Conservation (phyloP, 2,888 invertebrate genomes). For the Microctonus hyperodae region DNA sequence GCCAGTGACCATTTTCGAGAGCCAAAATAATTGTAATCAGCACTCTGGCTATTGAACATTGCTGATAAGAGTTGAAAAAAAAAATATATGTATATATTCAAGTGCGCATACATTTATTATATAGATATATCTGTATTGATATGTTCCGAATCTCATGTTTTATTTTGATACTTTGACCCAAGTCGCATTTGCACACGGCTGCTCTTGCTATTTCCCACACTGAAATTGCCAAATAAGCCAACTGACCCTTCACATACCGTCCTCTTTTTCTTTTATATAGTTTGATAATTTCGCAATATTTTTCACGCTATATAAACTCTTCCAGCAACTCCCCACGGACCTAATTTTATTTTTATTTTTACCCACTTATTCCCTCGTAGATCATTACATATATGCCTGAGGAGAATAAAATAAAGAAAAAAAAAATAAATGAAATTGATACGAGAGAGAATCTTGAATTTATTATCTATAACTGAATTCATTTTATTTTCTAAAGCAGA, state of each 20-base stretch:
- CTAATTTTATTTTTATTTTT: slow-evolving; percentile 15
- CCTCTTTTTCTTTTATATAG: background rate
- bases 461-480: slow-evolving; percentile 15
- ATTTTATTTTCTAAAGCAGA: background rate
- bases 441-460: slow-evolving; percentile 2
- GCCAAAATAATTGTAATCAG: slow-evolving; percentile 1
- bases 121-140: background rate
- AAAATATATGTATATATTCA: background rate
- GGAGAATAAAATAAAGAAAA: background rate
- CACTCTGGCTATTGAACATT: background rate
- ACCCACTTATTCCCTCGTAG: slow-evolving; percentile 12
- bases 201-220: background rate
- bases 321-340: slow-evolving; percentile 9
- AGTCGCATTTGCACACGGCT: background rate
- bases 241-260: background rate
- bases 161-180: background rate
- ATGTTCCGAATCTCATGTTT: slow-evolving; percentile 8
- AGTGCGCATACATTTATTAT: background rate
- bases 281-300: slow-evolving; percentile 29
- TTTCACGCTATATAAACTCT: slow-evolving; percentile 14
- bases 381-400: slow-evolving; percentile 12
- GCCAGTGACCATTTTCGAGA: background rate
- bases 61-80: background rate
- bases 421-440: slow-evolving; percentile 6
- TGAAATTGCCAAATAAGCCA: slow-evolving; percentile 7